phyloP scores from a whole-genome alignment of 30 jellyfish, hydroid and myxozoan species.

The Aurelia coerulea region DNA sequence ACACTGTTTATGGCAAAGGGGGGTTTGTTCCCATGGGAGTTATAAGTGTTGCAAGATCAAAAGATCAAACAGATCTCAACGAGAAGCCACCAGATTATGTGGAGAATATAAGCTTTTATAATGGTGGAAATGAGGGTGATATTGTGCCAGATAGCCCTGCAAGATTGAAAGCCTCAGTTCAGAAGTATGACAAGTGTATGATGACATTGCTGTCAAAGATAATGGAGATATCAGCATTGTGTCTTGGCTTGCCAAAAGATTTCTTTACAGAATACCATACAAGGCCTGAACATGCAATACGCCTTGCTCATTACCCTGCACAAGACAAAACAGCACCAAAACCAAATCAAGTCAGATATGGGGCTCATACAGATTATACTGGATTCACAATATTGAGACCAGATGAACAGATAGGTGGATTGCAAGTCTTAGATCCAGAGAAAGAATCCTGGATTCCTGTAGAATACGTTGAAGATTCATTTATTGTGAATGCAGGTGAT shows the following conservation, averaged over 20 bases:
- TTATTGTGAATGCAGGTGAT: constrained; percentile 56
- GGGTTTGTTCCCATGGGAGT: constrained; percentile 58
- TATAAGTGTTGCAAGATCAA: constrained; percentile 55
- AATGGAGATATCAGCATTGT: constrained; percentile 58
- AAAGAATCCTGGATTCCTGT: constrained; percentile 42
- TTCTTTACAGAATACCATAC: constrained; percentile 13
- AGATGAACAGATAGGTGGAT: constrained; percentile 53
- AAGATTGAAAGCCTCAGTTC: constrained; percentile 17
- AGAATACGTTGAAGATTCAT: constrained; percentile 5
- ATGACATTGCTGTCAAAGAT: background rate
- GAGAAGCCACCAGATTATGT: constrained; percentile 49
- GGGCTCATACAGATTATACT: background rate
- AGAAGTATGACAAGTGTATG: constrained; percentile 24
- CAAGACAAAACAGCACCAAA: constrained; percentile 21
- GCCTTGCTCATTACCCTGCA: constrained; percentile 63
- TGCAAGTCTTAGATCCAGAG: constrained; percentile 21
- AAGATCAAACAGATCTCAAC: constrained; percentile 10
- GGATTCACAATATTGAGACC: constrained; percentile 51
- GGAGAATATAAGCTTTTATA: constrained; percentile 26
- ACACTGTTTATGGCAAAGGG: constrained; percentile 53
- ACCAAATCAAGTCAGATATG: constrained; percentile 49
- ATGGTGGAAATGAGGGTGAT: constrained; percentile 31
- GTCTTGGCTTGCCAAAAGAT: constrained; percentile 53
- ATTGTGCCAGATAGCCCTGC: constrained; percentile 31
- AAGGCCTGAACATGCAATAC: constrained; percentile 20